Percentiles rank a stretch among this genome's conserved stretches.
phyloP scores from a whole-genome alignment of 2,113 vertebrate genomes.

The Cromileptes altivelis region DNA sequence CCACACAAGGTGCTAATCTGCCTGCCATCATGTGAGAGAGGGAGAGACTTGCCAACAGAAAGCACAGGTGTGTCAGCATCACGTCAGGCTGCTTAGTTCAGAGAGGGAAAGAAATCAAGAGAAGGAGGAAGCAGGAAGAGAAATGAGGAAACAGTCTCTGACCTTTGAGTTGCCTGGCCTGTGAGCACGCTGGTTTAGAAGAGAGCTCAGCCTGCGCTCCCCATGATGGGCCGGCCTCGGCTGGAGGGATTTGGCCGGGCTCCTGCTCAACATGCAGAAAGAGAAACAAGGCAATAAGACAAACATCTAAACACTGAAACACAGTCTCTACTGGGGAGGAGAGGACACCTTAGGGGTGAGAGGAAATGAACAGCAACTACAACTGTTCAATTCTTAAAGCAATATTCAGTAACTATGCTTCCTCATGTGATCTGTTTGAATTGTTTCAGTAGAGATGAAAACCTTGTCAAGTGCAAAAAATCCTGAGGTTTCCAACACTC shows the following conservation, averaged over 20 bases:
- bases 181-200: conserved; percentile 56
- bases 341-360: background rate
- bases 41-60: conserved; percentile 43
- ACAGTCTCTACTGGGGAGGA: background rate
- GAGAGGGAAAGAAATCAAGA: background rate
- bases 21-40: conserved; percentile 61
- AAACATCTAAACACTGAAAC: background rate
- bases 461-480: background rate
- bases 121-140: conserved; percentile 8
- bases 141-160: conserved; percentile 40
- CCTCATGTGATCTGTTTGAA: background rate
- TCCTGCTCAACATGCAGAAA: conserved; percentile 69
- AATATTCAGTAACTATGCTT: background rate
- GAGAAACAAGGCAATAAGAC: conserved; percentile 28
- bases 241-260: conserved; percentile 51
- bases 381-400: background rate
- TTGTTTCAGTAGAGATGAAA: background rate
- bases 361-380: background rate
- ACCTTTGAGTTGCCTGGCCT: conserved; percentile 79
- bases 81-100: background rate
- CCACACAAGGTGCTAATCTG: conserved; percentile 75
- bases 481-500: background rate
- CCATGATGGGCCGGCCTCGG: conserved; percentile 66
- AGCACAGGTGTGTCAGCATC: conserved; percentile 50
- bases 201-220: conserved; percentile 54